A percentile compares a stretch with the other conserved stretches of the same genome.
Evolutionary conservation across 2,888 invertebrate genomes (phyloP).

Genomic region (Parnassius mnemosyne): DNA sequence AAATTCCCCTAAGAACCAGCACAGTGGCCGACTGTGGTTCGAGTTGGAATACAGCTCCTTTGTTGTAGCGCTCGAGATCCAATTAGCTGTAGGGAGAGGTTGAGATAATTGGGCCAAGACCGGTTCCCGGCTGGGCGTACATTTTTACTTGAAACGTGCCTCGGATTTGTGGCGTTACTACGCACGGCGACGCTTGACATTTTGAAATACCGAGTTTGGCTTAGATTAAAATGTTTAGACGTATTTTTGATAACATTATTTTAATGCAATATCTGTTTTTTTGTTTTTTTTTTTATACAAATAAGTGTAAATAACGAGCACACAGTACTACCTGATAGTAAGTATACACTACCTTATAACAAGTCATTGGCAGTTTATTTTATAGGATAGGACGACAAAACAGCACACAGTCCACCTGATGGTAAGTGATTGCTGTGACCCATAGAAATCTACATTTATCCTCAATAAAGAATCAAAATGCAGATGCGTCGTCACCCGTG

Average conservation of each 20-base stretch:
- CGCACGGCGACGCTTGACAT: constrained; percentile 15
- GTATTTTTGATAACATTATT: not conserved
- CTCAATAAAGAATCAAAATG: too few species aligned
- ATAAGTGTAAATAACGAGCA: too few species aligned
- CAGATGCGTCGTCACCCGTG: too few species aligned
- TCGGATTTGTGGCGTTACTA: constrained; percentile 33
- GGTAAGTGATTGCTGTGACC: too few species aligned
- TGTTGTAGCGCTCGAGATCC: constrained; percentile 36
- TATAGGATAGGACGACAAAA: too few species aligned
- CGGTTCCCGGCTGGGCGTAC: constrained; percentile 43
- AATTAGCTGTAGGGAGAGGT: constrained; percentile 50
- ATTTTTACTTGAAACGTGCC: constrained; percentile 35
- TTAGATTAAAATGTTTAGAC: not conserved
- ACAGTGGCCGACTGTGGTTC: constrained; percentile 5
- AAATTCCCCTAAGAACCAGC: constrained; percentile 13
- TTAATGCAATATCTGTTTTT: too few species aligned
- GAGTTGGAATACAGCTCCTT: constrained; percentile 20
- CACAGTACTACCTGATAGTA: too few species aligned
- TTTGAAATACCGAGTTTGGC: constrained; percentile 6
- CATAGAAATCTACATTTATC: too few species aligned
- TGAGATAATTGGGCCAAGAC: constrained; percentile 60
- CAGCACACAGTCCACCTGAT: too few species aligned
- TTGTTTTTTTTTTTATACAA: too few species aligned
- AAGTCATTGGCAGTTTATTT: too few species aligned
- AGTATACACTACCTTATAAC: too few species aligned